phyloP scores from a whole-genome alignment of 2,888 invertebrate genomes.

The Harpalus rufipes region DNA sequence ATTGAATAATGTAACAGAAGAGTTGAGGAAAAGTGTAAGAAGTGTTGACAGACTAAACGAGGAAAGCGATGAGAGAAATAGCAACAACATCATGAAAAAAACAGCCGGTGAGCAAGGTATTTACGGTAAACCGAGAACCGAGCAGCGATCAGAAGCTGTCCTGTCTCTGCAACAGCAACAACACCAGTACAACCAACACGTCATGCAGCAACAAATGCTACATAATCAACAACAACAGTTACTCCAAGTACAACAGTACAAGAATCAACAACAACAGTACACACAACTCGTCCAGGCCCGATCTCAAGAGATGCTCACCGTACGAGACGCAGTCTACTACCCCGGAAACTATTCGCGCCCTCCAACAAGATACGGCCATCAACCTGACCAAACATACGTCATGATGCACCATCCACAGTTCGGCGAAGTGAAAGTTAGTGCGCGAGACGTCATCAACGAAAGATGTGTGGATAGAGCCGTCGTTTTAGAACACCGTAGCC shows the following conservation, averaged over 20 bases:
- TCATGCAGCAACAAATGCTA: conserved; percentile 78
- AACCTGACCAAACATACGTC: conserved; percentile 72
- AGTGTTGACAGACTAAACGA: conserved; percentile 73
- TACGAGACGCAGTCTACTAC: conserved; percentile 75
- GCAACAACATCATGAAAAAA: conserved; percentile 75
- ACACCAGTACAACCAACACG: conserved; percentile 75
- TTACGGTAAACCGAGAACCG: conserved; percentile 81
- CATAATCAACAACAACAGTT: conserved; percentile 72
- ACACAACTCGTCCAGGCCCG: conserved; percentile 76
- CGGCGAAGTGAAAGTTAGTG: conserved; percentile 67
- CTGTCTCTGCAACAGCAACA: conserved; percentile 70
- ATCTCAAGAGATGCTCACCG: conserved; percentile 80
- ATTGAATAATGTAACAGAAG: conserved; percentile 83
- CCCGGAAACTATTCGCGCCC: conserved; percentile 73
- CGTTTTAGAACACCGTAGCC: conserved; percentile 79
- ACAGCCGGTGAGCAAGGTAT: conserved; percentile 79
- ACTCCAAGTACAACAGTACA: conserved; percentile 74
- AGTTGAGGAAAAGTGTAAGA: conserved; percentile 77
- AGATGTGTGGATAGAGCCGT: conserved; percentile 69
- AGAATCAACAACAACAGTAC: conserved; percentile 75
- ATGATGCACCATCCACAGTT: conserved; percentile 70
- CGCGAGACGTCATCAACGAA: conserved; percentile 69
- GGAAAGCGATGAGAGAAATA: conserved; percentile 77
- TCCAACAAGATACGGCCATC: conserved; percentile 70
- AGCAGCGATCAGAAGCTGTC: conserved; percentile 75